Evolutionary conservation across 1,140 invertebrate genomes (phyloP).

Genomic region (Drusus annulatus): DNA sequence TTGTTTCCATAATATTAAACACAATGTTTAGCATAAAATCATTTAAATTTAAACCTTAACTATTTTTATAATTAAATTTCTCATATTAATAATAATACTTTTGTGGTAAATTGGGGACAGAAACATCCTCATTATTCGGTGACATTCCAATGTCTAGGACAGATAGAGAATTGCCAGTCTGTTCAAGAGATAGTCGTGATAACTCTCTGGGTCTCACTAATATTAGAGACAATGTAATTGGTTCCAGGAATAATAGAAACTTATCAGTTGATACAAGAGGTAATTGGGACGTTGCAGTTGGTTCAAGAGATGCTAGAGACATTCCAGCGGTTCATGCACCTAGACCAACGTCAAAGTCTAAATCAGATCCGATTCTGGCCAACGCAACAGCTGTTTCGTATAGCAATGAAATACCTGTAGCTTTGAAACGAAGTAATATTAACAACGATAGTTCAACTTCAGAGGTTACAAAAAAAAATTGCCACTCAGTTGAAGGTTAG

Average conservation of each 20-base stretch:
- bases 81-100: too few species aligned
- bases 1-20: not conserved
- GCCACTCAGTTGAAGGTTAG: too few species aligned
- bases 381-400: not conserved
- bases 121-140: not conserved
- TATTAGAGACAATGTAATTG: too few species aligned
- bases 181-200: too few species aligned
- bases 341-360: not conserved
- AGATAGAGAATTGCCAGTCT: too few species aligned
- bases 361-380: conserved; percentile 4
- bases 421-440: not conserved
- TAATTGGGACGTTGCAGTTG: not conserved
- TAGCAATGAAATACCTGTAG: not conserved
- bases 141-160: not conserved
- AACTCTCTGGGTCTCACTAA: too few species aligned
- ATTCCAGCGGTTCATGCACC: not conserved
- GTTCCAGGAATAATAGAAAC: too few species aligned
- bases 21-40: not conserved
- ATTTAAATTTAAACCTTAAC: not conserved
- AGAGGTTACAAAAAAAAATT: too few species aligned
- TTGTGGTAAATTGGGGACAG: too few species aligned
- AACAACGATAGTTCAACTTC: too few species aligned
- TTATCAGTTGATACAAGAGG: too few species aligned
- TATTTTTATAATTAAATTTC: too few species aligned
- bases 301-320: not conserved